Conservation (phyloP, 2,113 vertebrate species). For the Aldabrachelys gigantea region DNA sequence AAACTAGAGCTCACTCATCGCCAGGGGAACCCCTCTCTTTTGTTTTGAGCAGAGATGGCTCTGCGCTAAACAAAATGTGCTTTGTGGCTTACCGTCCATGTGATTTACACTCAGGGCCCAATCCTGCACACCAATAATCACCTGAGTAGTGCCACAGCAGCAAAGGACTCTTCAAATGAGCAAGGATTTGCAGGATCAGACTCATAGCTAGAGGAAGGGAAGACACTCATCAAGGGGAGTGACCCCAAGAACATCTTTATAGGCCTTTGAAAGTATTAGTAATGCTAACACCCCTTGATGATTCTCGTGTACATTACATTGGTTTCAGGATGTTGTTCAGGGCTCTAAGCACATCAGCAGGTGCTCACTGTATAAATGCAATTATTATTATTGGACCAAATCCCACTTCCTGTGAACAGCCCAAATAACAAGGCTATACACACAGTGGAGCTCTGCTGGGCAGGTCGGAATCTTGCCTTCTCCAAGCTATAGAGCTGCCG, state of each 20-base stretch:
- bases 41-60: neutral
- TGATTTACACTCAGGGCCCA: neutral
- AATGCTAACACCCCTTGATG: neutral
- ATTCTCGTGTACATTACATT: neutral
- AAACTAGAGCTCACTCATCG: neutral
- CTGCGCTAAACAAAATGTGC: neutral
- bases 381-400: neutral
- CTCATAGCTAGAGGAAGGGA: neutral
- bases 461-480: neutral
- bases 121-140: neutral
- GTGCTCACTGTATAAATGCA: neutral
- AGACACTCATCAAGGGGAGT: neutral
- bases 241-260: neutral
- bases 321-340: neutral
- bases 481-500: neutral
- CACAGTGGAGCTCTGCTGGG: neutral
- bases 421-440: neutral
- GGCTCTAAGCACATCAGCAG: neutral
- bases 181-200: neutral
- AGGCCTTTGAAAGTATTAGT: neutral
- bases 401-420: neutral
- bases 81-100: neutral
- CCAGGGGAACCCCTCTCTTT: neutral
- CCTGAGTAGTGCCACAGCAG: fast-evolving
- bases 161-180: fast-evolving